These are phyloP conservation scores for Xestia c-nigrum DNA, from an alignment of 2,888 invertebrate species.

Conservation along the genomic window DNA sequence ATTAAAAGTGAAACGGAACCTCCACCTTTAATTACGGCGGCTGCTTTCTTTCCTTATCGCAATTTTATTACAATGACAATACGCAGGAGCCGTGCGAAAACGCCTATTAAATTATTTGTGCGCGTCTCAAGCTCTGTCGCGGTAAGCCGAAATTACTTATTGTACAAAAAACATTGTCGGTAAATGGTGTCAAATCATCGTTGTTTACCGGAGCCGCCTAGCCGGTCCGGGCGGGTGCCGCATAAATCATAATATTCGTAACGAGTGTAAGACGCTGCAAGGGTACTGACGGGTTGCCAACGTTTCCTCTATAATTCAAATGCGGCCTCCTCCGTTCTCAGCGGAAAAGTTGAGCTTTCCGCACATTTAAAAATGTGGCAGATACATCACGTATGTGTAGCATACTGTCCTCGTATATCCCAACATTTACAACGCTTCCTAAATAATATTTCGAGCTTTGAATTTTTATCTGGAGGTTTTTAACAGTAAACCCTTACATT, in stretches of 20 bases:
- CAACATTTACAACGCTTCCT: conserved; percentile 47
- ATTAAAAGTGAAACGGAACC: conserved; percentile 80
- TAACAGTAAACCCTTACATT: conserved; percentile 18
- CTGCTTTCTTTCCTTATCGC: conserved; percentile 86
- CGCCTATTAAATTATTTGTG: conserved; percentile 85
- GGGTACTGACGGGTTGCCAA: conserved; percentile 65
- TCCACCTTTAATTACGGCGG: conserved; percentile 84
- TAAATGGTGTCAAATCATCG: conserved; percentile 82
- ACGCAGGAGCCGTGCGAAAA: conserved; percentile 82
- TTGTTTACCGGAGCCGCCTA: conserved; percentile 75
- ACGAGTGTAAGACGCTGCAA: conserved; percentile 73
- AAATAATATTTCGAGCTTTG: conserved; percentile 55
- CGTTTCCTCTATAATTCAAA: conserved; percentile 73
- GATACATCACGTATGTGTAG: conserved; percentile 62
- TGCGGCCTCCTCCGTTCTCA: conserved; percentile 67
- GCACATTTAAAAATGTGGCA: conserved; percentile 66
- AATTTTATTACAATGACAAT: conserved; percentile 88
- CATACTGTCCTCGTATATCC: conserved; percentile 57
- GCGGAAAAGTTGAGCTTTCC: conserved; percentile 69
- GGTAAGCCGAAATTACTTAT: conserved; percentile 71
- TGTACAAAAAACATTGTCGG: conserved; percentile 70
- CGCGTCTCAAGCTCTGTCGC: conserved; percentile 60
- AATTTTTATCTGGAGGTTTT: conserved; percentile 50
- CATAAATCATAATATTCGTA: conserved; percentile 82
- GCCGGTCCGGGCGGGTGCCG: conserved; percentile 59